Conservation (phyloP, 2,888 invertebrate species). For the Esperia sulphurella region DNA sequence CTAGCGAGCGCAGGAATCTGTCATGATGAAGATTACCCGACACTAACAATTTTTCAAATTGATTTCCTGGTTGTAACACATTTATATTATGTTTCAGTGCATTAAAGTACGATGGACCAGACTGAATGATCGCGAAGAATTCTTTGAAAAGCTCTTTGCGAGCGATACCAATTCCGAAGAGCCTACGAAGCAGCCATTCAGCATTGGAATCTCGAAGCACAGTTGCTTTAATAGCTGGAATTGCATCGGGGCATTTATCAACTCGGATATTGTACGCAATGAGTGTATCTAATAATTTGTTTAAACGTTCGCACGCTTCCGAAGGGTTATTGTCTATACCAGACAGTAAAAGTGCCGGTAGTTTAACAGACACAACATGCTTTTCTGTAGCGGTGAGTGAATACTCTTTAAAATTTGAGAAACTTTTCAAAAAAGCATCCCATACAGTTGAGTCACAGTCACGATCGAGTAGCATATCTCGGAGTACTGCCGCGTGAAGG, state of each 20-base stretch:
- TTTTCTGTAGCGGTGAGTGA: slow-evolving; percentile 34
- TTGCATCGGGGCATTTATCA: slow-evolving; percentile 22
- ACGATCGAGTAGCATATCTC: slow-evolving; percentile 31
- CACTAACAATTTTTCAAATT: slow-evolving; percentile 22
- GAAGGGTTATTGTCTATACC: slow-evolving; percentile 15
- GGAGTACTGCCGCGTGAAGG: slow-evolving; percentile 48
- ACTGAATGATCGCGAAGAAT: slow-evolving; percentile 34
- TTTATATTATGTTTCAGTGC: slow-evolving; percentile 42
- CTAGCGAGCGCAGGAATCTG: slow-evolving; percentile 35
- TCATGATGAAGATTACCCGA: slow-evolving; percentile 23
- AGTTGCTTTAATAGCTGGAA: slow-evolving; percentile 23
- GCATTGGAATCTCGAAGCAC: slow-evolving; percentile 25
- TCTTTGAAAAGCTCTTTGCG: slow-evolving; percentile 38
- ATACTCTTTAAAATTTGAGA: slow-evolving; percentile 42
- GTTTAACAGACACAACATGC: slow-evolving; percentile 18
- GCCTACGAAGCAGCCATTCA: slow-evolving; percentile 23
- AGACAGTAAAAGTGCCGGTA: slow-evolving; percentile 24
- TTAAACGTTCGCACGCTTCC: slow-evolving; percentile 16
- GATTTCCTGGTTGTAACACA: slow-evolving; percentile 25
- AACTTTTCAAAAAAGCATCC: slow-evolving; percentile 32
- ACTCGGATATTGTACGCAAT: slow-evolving; percentile 29
- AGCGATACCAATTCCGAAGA: slow-evolving; percentile 36
- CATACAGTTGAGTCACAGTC: slow-evolving; percentile 22
- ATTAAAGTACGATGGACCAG: slow-evolving; percentile 46
- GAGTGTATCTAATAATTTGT: slow-evolving; percentile 33